Evolutionary conservation across 2,113 vertebrate species (phyloP).

Genomic region (Callospermophilus lateralis): DNA sequence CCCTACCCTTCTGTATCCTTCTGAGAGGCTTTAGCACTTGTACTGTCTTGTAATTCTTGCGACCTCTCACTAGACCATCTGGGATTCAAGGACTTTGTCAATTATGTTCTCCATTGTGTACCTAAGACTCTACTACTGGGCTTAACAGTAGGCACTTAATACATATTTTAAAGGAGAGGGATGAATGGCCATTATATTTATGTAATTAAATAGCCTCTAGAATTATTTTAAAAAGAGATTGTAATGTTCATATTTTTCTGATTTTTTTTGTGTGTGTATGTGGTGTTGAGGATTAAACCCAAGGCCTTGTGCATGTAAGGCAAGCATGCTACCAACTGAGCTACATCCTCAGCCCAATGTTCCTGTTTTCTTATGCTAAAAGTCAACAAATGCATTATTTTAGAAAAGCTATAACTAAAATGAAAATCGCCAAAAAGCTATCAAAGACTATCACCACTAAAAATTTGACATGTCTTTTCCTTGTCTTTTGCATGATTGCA

Average conservation of each 20-base stretch:
- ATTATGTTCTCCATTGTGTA: not conserved
- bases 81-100: not conserved
- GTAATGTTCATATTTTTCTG: constrained; percentile 27
- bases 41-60: not conserved
- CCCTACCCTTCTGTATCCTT: not conserved
- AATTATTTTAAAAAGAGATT: not conserved
- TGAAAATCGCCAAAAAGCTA: constrained; percentile 38
- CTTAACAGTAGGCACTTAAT: not conserved
- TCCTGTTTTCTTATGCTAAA: constrained; percentile 40
- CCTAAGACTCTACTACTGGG: too few species aligned
- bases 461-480: constrained; percentile 34
- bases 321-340: too few species aligned
- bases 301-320: too few species aligned
- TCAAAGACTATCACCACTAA: not conserved
- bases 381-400: constrained; percentile 1
- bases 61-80: not conserved
- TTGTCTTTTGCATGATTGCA: not conserved
- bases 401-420: constrained; percentile 15
- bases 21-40: not conserved
- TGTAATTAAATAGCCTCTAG: constrained; percentile 19
- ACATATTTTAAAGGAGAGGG: not conserved
- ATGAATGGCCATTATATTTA: not conserved
- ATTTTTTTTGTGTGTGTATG: too few species aligned
- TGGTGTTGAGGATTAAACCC: too few species aligned
- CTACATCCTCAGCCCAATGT: not conserved